phyloP scores from a whole-genome alignment of 37 sponge, comb jelly and placozoan species.

The Hormiphora californensis region DNA sequence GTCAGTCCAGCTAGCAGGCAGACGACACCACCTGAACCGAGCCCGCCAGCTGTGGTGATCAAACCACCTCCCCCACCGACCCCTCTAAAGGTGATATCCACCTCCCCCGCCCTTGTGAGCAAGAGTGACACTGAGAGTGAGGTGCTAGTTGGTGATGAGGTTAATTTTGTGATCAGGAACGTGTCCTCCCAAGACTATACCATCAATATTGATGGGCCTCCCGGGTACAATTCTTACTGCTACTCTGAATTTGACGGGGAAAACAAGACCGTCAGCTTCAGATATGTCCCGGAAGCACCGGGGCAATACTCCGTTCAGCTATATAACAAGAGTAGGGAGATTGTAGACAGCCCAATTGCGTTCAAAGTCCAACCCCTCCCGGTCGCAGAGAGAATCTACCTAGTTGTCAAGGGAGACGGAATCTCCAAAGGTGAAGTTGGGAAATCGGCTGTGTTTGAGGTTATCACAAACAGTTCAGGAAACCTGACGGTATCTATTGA shows the following conservation, averaged over 20 bases:
- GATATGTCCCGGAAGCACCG: conserved; percentile 6
- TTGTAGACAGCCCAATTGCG: background rate
- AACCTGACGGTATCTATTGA: conserved; percentile 7
- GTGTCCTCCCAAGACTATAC: background rate
- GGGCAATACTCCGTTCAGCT: background rate
- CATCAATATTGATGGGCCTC: conserved; percentile 3
- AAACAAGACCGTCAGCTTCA: conserved; percentile 5
- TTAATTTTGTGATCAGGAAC: background rate
- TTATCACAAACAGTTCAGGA: background rate
- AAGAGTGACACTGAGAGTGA: background rate
- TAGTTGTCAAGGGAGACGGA: background rate
- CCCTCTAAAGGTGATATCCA: background rate
- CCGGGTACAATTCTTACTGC: conserved; percentile 7
- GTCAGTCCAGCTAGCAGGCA: background rate
- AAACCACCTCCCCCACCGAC: background rate
- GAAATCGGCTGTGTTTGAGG: background rate
- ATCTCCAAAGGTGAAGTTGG: background rate
- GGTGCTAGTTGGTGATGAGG: background rate
- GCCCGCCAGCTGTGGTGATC: background rate
- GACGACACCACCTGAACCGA: no score
- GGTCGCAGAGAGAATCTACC: background rate
- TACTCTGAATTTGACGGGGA: background rate
- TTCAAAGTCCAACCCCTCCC: background rate
- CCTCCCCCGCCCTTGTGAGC: background rate
- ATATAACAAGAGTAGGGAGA: background rate